A percentile compares a stretch with the other conserved stretches of the same genome.
Conservation (phyloP, 2,113 vertebrate genomes). For the Probosciger aterrimus region DNA sequence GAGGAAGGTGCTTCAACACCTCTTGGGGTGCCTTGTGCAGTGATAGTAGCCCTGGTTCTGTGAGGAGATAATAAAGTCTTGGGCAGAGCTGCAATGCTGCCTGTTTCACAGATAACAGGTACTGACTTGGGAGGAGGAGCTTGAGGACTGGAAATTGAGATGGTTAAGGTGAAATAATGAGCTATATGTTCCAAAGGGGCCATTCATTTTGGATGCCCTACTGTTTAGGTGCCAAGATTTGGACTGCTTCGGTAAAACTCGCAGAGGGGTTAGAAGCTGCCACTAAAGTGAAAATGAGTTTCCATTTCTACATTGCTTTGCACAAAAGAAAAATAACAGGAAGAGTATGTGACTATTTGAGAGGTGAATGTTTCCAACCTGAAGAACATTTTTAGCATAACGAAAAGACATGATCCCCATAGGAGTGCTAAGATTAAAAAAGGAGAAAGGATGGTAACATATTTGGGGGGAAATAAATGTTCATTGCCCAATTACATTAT, state of each 20-base stretch:
- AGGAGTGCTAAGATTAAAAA: neutral
- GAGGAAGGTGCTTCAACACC: neutral
- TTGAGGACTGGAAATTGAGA: neutral
- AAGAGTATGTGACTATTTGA: neutral
- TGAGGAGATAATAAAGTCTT: neutral
- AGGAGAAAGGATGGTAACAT: neutral
- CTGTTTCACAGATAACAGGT: neutral
- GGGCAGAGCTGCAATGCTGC: neutral
- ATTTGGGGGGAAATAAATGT: conserved; percentile 33
- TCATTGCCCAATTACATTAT: neutral
- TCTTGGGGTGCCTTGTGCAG: neutral
- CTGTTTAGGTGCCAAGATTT: neutral
- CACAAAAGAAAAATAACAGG: neutral
- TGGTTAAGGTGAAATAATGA: neutral
- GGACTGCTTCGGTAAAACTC: neutral
- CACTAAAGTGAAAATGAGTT: neutral
- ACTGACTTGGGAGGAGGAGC: neutral
- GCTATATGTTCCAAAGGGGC: neutral
- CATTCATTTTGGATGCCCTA: neutral
- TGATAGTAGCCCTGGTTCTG: accelerated
- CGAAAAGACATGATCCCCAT: neutral
- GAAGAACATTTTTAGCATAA: neutral
- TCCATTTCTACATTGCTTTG: neutral
- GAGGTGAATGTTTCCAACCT: neutral
- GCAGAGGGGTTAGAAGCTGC: neutral